Conservation (phyloP, 2,797 vertebrate genomes). For the Melanogrammus aeglefinus region DNA sequence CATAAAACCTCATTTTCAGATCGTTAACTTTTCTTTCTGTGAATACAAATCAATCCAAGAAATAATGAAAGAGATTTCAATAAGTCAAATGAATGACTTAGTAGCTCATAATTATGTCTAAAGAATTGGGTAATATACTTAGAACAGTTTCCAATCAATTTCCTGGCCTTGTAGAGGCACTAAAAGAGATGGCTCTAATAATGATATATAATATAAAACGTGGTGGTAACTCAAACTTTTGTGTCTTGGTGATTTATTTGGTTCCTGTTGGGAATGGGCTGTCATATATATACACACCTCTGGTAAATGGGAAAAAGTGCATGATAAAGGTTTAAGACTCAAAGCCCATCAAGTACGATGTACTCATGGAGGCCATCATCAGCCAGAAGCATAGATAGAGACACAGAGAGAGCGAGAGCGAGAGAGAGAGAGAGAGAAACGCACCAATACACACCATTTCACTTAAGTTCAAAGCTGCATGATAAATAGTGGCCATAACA, state of each 20-base stretch:
- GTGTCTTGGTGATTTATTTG: too few species aligned
- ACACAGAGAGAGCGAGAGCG: neutral
- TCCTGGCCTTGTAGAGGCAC: neutral
- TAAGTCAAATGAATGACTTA: neutral
- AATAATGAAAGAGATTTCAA: neutral
- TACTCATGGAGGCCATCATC: neutral
- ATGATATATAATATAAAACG: neutral
- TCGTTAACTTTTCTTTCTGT: too few species aligned
- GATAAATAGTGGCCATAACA: slow-evolving; percentile 22
- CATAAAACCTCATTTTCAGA: too few species aligned
- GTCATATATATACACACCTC: neutral
- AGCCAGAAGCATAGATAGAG: neutral
- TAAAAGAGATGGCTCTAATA: neutral
- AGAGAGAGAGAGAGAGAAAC: neutral
- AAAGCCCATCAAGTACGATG: neutral
- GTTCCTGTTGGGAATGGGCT: too few species aligned
- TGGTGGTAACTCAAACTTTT: neutral
- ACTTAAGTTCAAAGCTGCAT: slow-evolving; percentile 14
- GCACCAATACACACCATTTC: slow-evolving; percentile 12
- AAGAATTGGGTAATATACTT: neutral
- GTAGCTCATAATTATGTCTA: neutral
- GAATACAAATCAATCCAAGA: neutral
- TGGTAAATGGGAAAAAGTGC: neutral
- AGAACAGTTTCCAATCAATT: neutral
- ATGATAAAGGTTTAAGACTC: neutral